phyloP scores from a whole-genome alignment of 2,113 vertebrate genomes.

The Bos javanicus region DNA sequence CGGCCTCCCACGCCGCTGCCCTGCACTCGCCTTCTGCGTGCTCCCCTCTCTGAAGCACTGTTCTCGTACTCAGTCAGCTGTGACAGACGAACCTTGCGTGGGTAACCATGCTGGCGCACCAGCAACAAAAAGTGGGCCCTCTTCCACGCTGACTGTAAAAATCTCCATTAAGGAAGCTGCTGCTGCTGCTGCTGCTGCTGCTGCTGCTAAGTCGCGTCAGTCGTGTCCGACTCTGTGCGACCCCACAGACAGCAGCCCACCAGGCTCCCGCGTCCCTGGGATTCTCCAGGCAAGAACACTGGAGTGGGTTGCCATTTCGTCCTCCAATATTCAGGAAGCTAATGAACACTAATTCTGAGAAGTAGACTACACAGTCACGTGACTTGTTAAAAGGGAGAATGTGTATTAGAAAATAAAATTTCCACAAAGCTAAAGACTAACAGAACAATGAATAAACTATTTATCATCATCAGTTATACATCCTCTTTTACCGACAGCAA shows the following conservation, averaged over 20 bases:
- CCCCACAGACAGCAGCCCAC: too few species aligned
- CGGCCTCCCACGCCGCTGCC: conserved; percentile 44
- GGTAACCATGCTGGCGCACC: conserved; percentile 72
- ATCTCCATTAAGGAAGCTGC: conserved; percentile 71
- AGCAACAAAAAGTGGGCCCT: conserved; percentile 76
- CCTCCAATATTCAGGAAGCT: conserved; percentile 47
- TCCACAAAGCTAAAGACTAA: background rate
- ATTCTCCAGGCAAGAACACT: too few species aligned
- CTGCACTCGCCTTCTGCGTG: conserved; percentile 66
- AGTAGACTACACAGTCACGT: background rate
- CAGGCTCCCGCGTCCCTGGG: too few species aligned
- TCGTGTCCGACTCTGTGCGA: too few species aligned
- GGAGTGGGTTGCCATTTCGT: too few species aligned
- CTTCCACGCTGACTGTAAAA: conserved; percentile 77
- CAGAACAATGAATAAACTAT: background rate
- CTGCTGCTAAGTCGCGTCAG: too few species aligned
- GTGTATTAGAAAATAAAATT: background rate
- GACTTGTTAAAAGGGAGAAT: background rate
- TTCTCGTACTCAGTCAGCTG: conserved; percentile 58
- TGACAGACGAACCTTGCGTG: conserved; percentile 75
- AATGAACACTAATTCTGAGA: conserved; percentile 62
- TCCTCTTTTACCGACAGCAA: background rate
- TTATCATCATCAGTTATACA: background rate
- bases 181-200: background rate
- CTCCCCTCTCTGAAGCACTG: conserved; percentile 74